Conservation (phyloP, 2,888 invertebrate species). For the Hesperia comma region DNA sequence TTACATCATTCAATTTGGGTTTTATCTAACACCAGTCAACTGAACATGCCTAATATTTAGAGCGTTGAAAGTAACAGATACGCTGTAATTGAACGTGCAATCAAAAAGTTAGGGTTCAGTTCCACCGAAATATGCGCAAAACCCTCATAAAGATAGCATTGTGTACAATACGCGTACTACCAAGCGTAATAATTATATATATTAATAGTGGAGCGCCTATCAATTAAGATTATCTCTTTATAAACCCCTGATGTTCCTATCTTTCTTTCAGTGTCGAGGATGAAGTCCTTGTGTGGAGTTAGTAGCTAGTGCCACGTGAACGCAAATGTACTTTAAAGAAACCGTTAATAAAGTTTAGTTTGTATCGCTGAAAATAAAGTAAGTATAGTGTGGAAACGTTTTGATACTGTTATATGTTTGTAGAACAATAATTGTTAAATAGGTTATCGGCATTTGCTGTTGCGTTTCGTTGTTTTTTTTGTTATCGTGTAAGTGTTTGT, state of each 20-base stretch:
- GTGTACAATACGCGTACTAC: conserved; percentile 27
- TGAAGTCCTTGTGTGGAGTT: conserved; percentile 52
- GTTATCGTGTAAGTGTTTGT: conserved; percentile 14
- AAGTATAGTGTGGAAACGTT: conserved; percentile 26
- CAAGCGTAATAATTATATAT: conserved; percentile 56
- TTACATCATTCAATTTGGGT: too few relatives aligned
- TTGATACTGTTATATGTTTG: conserved; percentile 14
- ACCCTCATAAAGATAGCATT: conserved; percentile 32
- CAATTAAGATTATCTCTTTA: conserved; percentile 78
- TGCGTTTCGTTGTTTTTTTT: conserved; percentile 27
- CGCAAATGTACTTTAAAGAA: conserved; percentile 39
- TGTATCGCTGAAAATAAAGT: conserved; percentile 26
- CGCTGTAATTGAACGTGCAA: conserved; percentile 6
- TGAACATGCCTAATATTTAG: too few relatives aligned
- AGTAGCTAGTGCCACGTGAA: conserved; percentile 40
- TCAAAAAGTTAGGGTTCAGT: conserved; percentile 12
- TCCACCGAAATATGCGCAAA: conserved; percentile 14
- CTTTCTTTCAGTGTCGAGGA: conserved; percentile 67
- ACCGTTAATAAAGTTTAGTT: conserved; percentile 28
- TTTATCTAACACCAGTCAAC: too few relatives aligned
- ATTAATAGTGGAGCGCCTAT: conserved; percentile 70
- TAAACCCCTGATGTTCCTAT: conserved; percentile 70
- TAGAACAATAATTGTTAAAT: conserved; percentile 15
- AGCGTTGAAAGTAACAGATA: not conserved
- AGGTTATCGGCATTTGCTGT: conserved; percentile 29